phyloP scores from a whole-genome alignment of 2,797 vertebrate species.

The Melanotaenia pygmaea region DNA sequence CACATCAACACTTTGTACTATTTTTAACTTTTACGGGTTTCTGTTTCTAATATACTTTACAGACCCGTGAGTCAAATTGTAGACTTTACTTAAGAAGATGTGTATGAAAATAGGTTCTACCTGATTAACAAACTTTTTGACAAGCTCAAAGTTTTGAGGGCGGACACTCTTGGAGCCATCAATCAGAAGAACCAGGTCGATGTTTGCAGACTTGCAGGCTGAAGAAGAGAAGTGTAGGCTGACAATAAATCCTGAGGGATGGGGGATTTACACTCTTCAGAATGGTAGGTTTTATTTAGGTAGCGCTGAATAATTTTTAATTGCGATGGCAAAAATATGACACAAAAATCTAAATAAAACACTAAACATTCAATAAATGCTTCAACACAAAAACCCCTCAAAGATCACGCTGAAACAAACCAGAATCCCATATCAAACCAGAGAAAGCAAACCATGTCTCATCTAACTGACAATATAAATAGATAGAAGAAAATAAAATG shows the following conservation, averaged over 20 bases:
- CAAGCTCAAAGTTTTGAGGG: slow-evolving; percentile 95
- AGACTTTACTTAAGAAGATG: not conserved
- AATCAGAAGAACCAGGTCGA: slow-evolving; percentile 93
- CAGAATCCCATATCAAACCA: not conserved
- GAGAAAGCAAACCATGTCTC: too few relatives aligned
- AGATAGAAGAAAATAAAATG: not conserved
- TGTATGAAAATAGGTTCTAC: slow-evolving; percentile 22
- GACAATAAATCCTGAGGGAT: not conserved
- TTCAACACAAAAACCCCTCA: not conserved
- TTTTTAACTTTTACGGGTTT: not conserved
- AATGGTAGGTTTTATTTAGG: not conserved
- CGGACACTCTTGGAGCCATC: slow-evolving; percentile 97
- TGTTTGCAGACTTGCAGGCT: slow-evolving; percentile 91
- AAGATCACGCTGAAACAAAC: not conserved
- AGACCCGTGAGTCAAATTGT: too few relatives aligned
- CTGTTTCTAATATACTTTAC: not conserved
- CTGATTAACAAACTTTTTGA: slow-evolving; percentile 94
- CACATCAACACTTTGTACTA: not conserved
- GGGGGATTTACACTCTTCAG: not conserved
- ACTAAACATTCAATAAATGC: too few relatives aligned
- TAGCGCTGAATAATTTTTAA: not conserved
- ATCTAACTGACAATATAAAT: not conserved
- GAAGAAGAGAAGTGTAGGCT: not conserved
- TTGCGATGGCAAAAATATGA: too few relatives aligned
- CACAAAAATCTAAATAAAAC: too few relatives aligned